phyloP scores from a whole-genome alignment of 2,888 invertebrate genomes.

The Philereme vetulata region DNA sequence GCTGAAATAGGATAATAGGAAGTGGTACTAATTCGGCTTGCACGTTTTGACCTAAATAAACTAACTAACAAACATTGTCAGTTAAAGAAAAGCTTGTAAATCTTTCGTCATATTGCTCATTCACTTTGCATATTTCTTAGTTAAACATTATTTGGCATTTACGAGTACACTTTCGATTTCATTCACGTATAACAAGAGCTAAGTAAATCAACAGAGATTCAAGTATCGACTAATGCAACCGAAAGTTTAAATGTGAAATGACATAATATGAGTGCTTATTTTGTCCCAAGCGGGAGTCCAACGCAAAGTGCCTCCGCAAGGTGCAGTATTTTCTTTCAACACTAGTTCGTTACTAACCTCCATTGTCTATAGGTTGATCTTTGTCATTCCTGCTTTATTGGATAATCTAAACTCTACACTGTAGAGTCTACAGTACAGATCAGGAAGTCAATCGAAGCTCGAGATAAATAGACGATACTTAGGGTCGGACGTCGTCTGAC shows the following conservation, averaged over 20 bases:
- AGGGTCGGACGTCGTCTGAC: too few relatives aligned
- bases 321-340: too few relatives aligned
- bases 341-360: too few relatives aligned
- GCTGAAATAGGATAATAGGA: too few relatives aligned
- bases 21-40: too few relatives aligned
- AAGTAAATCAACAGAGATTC: conserved; percentile 20
- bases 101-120: neutral
- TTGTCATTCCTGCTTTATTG: neutral
- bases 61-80: too few relatives aligned
- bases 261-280: neutral
- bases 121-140: neutral
- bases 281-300: too few relatives aligned
- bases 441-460: conserved; percentile 16
- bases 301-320: too few relatives aligned
- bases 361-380: too few relatives aligned
- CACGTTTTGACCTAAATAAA: too few relatives aligned
- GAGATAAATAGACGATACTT: too few relatives aligned
- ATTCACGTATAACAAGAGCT: conserved; percentile 12
- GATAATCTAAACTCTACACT: too few relatives aligned
- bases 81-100: neutral
- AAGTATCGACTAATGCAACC: conserved; percentile 16
- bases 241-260: conserved; percentile 20
- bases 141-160: conserved; percentile 14
- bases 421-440: conserved; percentile 6
- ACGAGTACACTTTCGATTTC: conserved; percentile 18